These are phyloP conservation scores for Gymnarchus niloticus DNA, from an alignment of 2,113 vertebrate genomes.

Conservation along the genomic window DNA sequence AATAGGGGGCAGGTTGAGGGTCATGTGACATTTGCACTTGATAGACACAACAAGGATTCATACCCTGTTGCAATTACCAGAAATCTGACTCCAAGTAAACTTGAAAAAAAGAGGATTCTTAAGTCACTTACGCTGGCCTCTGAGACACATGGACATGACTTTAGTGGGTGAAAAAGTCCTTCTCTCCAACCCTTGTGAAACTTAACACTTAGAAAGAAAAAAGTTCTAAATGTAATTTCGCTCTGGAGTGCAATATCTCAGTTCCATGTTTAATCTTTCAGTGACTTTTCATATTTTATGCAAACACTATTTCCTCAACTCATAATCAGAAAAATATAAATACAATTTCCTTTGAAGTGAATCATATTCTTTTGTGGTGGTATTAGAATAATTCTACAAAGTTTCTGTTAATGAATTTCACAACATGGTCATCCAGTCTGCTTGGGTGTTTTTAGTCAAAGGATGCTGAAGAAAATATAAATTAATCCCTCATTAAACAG, in stretches of 20 bases:
- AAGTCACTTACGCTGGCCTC: neutral
- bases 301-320: neutral
- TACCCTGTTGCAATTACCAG: neutral
- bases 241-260: neutral
- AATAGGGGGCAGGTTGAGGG: neutral
- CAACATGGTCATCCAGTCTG: neutral
- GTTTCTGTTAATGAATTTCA: slow-evolving; percentile 1
- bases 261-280: neutral
- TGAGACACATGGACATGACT: no score
- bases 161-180: neutral
- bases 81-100: neutral
- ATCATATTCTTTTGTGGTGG: neutral
- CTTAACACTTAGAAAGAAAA: neutral
- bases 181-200: neutral
- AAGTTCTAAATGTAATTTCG: neutral
- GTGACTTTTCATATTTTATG: neutral
- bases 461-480: neutral
- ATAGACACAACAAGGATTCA: neutral
- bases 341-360: neutral
- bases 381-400: neutral
- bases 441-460: neutral
- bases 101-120: neutral
- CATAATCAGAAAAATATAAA: slow-evolving; percentile 11
- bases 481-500: neutral
- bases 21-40: neutral